Percentiles rank a stretch among this genome's conserved stretches.
Conservation (phyloP, 1,140 invertebrate species). For the Asbolus verrucosus region DNA sequence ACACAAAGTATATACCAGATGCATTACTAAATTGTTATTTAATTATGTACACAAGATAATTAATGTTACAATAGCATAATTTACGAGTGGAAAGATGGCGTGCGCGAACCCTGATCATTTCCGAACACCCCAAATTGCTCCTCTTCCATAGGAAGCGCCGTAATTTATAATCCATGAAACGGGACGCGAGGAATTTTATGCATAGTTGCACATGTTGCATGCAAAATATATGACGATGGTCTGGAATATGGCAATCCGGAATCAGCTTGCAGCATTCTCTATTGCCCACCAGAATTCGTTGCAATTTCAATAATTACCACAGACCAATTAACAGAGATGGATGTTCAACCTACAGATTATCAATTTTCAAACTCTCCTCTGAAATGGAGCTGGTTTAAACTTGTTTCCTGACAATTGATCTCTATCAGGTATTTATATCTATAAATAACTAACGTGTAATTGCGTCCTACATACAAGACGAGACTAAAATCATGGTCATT, state of each 20-base stretch:
- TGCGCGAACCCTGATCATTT: not conserved
- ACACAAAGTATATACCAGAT: constrained; percentile 43
- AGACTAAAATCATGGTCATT: no score
- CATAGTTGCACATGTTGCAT: constrained; percentile 46
- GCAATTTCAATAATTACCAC: constrained; percentile 22
- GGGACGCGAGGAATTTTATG: constrained; percentile 38
- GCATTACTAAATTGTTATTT: constrained; percentile 42
- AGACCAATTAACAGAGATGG: constrained; percentile 8
- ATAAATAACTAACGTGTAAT: no score
- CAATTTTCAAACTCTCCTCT: constrained; percentile 1
- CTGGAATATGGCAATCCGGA: constrained; percentile 5
- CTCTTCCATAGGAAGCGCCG: constrained; percentile 26
- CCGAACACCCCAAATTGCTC: not conserved
- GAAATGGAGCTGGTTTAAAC: not conserved
- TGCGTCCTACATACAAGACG: no score
- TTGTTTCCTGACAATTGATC: not conserved
- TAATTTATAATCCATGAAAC: constrained; percentile 36
- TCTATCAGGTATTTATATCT: no score
- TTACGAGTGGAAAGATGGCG: constrained; percentile 17
- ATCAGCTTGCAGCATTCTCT: not conserved
- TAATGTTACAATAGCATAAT: constrained; percentile 38
- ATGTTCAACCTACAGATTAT: constrained; percentile 1
- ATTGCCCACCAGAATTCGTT: no score
- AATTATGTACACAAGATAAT: constrained; percentile 43
- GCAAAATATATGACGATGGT: constrained; percentile 35